Evolutionary conservation across 1,140 invertebrate genomes (phyloP).

Genomic region (Drosophila sucinea): DNA sequence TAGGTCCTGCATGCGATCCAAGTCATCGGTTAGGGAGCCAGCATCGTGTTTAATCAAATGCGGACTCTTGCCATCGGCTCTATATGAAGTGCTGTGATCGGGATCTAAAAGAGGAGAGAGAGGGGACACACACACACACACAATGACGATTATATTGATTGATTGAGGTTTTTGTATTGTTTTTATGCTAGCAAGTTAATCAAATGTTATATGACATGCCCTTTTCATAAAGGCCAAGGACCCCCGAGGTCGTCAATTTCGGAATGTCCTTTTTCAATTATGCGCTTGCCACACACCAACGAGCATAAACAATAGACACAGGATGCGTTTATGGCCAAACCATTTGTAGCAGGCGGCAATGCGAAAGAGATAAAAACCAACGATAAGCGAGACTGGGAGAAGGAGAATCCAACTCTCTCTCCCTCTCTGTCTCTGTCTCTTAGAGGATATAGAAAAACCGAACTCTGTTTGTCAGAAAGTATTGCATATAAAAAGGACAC

Average conservation of each 20-base stretch:
- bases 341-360: constrained; percentile 70
- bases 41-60: constrained; percentile 68
- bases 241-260: constrained; percentile 59
- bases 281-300: constrained; percentile 74
- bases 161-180: constrained; percentile 41
- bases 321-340: constrained; percentile 76
- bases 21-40: constrained; percentile 70
- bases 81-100: constrained; percentile 72
- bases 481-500: constrained; percentile 63
- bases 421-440: background rate
- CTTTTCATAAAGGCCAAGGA: constrained; percentile 52
- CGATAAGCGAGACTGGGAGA: background rate
- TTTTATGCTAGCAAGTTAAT: constrained; percentile 61
- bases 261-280: constrained; percentile 80
- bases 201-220: constrained; percentile 54
- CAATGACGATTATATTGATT: constrained; percentile 27
- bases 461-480: constrained; percentile 70
- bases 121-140: background rate
- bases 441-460: constrained; percentile 48
- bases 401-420: background rate
- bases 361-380: constrained; percentile 53
- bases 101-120: constrained; percentile 45
- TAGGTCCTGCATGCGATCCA: constrained; percentile 73
- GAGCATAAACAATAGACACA: constrained; percentile 79
- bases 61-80: constrained; percentile 59